Evolutionary conservation across 2,797 vertebrate genomes (phyloP).

Genomic region (Mus caroli): DNA sequence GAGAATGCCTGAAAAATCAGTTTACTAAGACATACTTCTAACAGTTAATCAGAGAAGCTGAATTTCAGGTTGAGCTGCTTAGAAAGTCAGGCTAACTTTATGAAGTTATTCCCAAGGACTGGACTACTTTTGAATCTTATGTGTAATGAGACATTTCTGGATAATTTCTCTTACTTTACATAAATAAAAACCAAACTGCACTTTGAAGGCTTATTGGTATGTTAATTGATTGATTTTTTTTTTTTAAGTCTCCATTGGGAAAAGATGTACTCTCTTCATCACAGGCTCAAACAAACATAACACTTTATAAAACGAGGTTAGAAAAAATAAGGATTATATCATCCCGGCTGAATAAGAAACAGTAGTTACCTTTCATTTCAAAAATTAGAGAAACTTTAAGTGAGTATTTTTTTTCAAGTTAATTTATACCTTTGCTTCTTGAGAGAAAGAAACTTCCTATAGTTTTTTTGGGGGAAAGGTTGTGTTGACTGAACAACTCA

Average conservation of each 20-base stretch:
- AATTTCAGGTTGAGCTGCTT: not conserved
- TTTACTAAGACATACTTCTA: not conserved
- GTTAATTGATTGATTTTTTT: not conserved
- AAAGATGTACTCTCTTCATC: not conserved
- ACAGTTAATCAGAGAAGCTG: not conserved
- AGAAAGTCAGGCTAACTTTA: not conserved
- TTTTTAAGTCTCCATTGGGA: not conserved
- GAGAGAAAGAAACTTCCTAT: not conserved
- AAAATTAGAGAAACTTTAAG: conserved; percentile 3
- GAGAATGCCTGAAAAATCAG: not conserved
- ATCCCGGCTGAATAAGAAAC: not conserved
- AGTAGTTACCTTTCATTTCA: not conserved
- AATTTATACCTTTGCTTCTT: not conserved
- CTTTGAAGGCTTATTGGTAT: not conserved
- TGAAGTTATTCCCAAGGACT: not conserved
- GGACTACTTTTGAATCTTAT: not conserved
- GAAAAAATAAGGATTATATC: not conserved
- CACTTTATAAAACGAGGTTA: not conserved
- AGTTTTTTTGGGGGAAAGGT: not conserved
- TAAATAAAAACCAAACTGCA: not conserved
- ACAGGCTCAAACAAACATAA: not conserved
- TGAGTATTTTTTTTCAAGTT: not conserved
- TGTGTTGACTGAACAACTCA: not conserved
- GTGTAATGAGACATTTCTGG: not conserved
- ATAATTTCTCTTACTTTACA: not conserved